Evolutionary conservation across 1,140 invertebrate species (phyloP), one percentile per base, ranked within the genome.

Genomic region (Papilio xuthus): DNA sequence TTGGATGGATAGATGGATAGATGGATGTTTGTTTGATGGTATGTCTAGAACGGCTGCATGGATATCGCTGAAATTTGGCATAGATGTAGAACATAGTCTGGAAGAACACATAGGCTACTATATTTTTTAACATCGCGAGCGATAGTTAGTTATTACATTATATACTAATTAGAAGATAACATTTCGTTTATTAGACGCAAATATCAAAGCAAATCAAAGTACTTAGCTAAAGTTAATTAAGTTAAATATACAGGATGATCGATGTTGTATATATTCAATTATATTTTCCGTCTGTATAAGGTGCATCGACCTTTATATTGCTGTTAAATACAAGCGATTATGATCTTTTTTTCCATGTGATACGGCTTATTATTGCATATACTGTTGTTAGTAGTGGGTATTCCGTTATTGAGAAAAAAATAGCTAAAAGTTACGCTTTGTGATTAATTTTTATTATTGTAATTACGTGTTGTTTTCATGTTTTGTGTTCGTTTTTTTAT

Each of bases 371-470:
- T 28, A 63, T 63, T 63, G 20, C 53, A 1, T 63, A 12, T 2
- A 18, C 4, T 60, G 13, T 26, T 26, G 2, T 26, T 63, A 28
- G 4, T 63, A 60, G 53, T 63, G 56, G 23, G 18, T 63, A 63
- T 63, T 63, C 26, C 56, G 56, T 63, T 28, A 13, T 28, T 63
- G 1, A 15, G n/a, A 60, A 56, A 63, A 28, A 63, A 63, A 63
- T 28, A 13, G 56, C 18, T 63, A 63, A 63, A 8, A 56, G 53
- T 63, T 63, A 63, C 56, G 56, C 56, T 63, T 63, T 28, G 56
- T 63, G 12, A 28, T 12, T 18, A 6, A 50, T 6, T 15, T 63
- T 63, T 63, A 28, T 26, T 26, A 26, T 13, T 26, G 23, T 13
- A 28, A 63, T 28, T 28, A 26, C 23, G 10, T 63, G 56, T 28